Conservation (phyloP, 2,797 vertebrate species). For the Podarcis lilfordi region DNA sequence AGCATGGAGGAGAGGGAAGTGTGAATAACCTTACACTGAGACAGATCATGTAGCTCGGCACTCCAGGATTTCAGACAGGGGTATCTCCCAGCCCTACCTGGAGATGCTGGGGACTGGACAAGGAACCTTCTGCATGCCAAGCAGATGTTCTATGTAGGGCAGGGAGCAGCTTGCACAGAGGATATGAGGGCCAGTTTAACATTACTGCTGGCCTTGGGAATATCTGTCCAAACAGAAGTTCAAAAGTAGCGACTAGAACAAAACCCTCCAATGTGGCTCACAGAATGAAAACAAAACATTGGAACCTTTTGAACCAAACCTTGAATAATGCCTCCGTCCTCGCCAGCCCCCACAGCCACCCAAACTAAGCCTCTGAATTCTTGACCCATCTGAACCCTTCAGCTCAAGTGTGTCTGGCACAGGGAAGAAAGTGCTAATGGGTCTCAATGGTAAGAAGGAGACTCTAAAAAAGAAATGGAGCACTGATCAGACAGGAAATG, state of each 20-base stretch:
- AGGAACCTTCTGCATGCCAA: too few species aligned
- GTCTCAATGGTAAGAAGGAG: slow-evolving; percentile 31
- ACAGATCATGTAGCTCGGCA: too few species aligned
- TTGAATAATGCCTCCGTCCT: neutral
- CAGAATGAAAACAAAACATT: slow-evolving; percentile 6
- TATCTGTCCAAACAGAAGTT: neutral
- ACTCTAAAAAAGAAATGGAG: slow-evolving; percentile 38
- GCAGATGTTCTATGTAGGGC: neutral
- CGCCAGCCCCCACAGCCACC: neutral
- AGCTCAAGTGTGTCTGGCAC: slow-evolving; percentile 27
- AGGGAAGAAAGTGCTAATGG: slow-evolving; percentile 25
- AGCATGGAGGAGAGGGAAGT: too few species aligned
- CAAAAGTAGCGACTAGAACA: slow-evolving; percentile 4
- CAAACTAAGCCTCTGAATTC: slow-evolving; percentile 34
- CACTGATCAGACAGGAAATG: slow-evolving; percentile 50
- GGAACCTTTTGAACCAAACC: neutral
- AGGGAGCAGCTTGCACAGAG: neutral
- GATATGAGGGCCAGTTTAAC: neutral
- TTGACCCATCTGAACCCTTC: slow-evolving; percentile 5
- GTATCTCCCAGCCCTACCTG: too few species aligned
- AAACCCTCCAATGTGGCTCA: slow-evolving; percentile 1
- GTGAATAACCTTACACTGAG: too few species aligned
- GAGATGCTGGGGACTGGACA: too few species aligned
- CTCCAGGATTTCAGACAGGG: too few species aligned
- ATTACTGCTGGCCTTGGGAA: neutral